These are phyloP conservation scores for Phrynocephalus versicolor DNA, from an alignment of 2,113 vertebrate species.

Conservation along the genomic window DNA sequence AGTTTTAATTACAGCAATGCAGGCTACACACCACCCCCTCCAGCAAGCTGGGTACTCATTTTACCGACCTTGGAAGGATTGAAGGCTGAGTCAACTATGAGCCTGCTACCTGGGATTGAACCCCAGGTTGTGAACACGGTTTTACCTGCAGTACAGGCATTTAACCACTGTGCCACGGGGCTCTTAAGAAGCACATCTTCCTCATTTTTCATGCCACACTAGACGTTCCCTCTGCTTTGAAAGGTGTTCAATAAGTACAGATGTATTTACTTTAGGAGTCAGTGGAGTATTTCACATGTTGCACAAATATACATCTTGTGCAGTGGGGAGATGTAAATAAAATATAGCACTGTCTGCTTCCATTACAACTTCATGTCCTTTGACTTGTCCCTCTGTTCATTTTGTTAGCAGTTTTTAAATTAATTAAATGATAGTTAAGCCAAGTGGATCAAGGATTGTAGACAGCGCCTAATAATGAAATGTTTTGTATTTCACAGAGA, in stretches of 20 bases:
- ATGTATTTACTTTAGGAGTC: conserved; percentile 33
- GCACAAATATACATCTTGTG: conserved; percentile 6
- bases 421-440: conserved; percentile 36
- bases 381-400: conserved; percentile 26
- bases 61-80: too few species aligned
- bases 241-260: conserved; percentile 14
- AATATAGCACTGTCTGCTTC: conserved; percentile 14
- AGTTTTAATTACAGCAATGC: too few species aligned
- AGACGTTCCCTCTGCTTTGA: conserved; percentile 4
- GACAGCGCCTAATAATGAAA: background rate
- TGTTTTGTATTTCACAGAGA: conserved; percentile 26
- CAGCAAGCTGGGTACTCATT: too few species aligned
- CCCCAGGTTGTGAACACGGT: too few species aligned
- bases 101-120: too few species aligned
- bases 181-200: background rate
- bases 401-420: conserved; percentile 34
- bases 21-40: too few species aligned
- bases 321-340: background rate
- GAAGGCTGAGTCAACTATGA: too few species aligned
- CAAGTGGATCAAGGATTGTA: background rate
- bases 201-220: background rate
- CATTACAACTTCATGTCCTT: conserved; percentile 15
- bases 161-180: too few species aligned
- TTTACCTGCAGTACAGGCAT: too few species aligned
- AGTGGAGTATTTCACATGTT: background rate